These are phyloP conservation scores for Pachyuromys duprasi DNA, from an alignment of 2,797 vertebrate species.

Conservation along the genomic window DNA sequence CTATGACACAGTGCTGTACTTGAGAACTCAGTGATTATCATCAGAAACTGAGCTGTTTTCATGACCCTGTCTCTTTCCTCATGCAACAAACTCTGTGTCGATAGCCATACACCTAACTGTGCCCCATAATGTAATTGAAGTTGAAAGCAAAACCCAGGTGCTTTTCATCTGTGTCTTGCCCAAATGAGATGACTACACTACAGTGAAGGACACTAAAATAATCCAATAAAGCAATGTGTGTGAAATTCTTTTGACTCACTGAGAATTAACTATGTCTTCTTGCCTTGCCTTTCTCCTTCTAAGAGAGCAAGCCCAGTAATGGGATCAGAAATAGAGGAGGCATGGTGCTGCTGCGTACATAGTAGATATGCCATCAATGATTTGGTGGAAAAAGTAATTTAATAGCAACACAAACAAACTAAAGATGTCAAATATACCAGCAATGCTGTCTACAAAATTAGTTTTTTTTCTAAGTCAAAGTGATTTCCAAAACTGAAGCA, in stretches of 20 bases:
- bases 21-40: conserved; percentile 29
- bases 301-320: not conserved
- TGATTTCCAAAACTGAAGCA: conserved; percentile 31
- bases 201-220: not conserved
- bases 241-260: not conserved
- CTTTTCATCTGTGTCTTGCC: not conserved
- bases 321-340: not conserved
- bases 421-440: conserved; percentile 30
- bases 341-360: not conserved
- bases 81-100: not conserved
- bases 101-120: not conserved
- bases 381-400: not conserved
- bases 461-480: not conserved
- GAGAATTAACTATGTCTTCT: not conserved
- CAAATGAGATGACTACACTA: not conserved
- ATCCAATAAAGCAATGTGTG: not conserved
- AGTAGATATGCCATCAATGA: not conserved
- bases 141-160: conserved; percentile 26
- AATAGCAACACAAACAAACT: not conserved
- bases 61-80: not conserved
- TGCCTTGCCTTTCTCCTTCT: not conserved
- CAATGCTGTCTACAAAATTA: not conserved
- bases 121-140: not conserved
- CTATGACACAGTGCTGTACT: not conserved
- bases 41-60: conserved; percentile 23